A percentile compares a stretch with the other conserved stretches of the same genome.
Conservation (phyloP, 2,888 invertebrate genomes). For the Platerodrilus igneus region DNA sequence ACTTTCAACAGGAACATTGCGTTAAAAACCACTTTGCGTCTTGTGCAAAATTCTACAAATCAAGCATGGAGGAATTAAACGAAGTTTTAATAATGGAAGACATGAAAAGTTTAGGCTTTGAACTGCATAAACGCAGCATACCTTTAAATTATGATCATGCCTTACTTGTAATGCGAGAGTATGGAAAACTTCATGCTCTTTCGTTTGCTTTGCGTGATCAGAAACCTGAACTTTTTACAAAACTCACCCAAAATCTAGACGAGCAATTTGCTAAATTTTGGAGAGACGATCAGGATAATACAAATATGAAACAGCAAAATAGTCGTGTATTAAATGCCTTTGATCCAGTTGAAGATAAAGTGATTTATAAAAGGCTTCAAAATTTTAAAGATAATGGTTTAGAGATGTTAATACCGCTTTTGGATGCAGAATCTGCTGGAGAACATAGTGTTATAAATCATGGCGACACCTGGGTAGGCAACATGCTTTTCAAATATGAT, state of each 20-base stretch:
- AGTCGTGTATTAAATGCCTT: slow-evolving; percentile 19
- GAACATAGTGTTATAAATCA: slow-evolving; percentile 30
- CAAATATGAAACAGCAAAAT: neutral
- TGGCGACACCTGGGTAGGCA: slow-evolving; percentile 29
- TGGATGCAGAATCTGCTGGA: slow-evolving; percentile 18
- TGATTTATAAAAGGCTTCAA: slow-evolving; percentile 19
- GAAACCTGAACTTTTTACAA: slow-evolving; percentile 24
- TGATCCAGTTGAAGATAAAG: slow-evolving; percentile 15
- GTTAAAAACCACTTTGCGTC: slow-evolving; percentile 23
- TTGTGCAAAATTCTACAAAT: slow-evolving; percentile 22
- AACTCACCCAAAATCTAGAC: slow-evolving; percentile 17
- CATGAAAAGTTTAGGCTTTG: slow-evolving; percentile 27
- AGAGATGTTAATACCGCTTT: slow-evolving; percentile 1
- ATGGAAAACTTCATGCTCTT: slow-evolving; percentile 34
- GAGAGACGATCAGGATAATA: neutral
- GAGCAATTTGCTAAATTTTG: slow-evolving; percentile 19
- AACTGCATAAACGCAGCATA: slow-evolving; percentile 16
- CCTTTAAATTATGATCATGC: slow-evolving; percentile 32
- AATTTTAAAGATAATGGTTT: slow-evolving; percentile 13
- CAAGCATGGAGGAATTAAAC: slow-evolving; percentile 20
- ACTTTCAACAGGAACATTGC: slow-evolving; percentile 28
- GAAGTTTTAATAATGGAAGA: slow-evolving; percentile 32
- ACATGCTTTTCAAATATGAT: slow-evolving; percentile 28
- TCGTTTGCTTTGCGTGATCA: slow-evolving; percentile 32
- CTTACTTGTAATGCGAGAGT: slow-evolving; percentile 29